Conservation (phyloP, 1,140 invertebrate genomes). For the Procambarus virginalis region DNA sequence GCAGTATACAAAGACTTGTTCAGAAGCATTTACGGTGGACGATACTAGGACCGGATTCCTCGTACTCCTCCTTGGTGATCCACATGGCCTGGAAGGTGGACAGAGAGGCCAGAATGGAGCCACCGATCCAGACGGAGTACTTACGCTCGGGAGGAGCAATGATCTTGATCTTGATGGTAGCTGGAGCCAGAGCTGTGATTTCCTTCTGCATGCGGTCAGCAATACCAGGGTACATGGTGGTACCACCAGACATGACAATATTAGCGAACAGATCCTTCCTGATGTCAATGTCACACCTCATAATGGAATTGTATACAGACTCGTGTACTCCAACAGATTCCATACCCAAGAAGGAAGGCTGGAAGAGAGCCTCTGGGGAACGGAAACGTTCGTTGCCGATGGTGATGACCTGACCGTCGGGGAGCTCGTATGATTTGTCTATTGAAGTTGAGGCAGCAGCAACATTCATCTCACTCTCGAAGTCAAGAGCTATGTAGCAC, state of each 20-base stretch:
- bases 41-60: conserved; percentile 24
- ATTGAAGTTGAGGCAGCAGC: background rate
- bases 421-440: background rate
- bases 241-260: conserved; percentile 79
- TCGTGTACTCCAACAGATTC: background rate
- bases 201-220: conserved; percentile 80
- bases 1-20: background rate
- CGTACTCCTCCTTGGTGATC: conserved; percentile 83
- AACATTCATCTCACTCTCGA: background rate
- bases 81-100: conserved; percentile 95
- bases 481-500: background rate
- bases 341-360: background rate
- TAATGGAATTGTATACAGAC: background rate
- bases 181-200: conserved; percentile 89
- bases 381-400: background rate
- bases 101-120: conserved; percentile 84
- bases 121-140: conserved; percentile 65
- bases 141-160: conserved; percentile 76
- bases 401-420: background rate
- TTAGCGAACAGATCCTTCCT: background rate
- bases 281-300: background rate
- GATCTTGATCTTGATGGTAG: conserved; percentile 88
- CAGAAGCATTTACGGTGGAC: conserved; percentile 46
- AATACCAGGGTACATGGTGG: conserved; percentile 80
- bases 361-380: background rate